Conservation (phyloP, 2,113 vertebrate genomes). For the Numida meleagris region DNA sequence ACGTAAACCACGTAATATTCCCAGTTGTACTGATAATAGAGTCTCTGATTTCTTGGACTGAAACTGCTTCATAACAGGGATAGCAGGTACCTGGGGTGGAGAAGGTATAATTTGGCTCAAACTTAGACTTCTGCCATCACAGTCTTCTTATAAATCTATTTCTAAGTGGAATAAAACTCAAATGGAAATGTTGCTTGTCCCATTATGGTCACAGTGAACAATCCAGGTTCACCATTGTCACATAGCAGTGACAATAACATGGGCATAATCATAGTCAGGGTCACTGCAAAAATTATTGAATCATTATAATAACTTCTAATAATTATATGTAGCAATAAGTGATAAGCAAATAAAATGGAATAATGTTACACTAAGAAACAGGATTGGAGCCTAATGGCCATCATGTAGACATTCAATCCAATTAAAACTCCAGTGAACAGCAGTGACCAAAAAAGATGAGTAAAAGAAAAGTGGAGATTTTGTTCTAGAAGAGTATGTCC, state of each 20-base stretch:
- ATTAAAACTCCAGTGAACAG: slow-evolving; percentile 1
- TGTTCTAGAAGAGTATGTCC: not conserved
- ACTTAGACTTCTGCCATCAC: not conserved
- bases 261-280: not conserved
- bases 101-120: not conserved
- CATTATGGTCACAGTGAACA: not conserved
- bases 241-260: not conserved
- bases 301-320: not conserved
- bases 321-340: not conserved
- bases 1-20: not conserved
- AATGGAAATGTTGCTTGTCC: not conserved
- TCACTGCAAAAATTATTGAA: not conserved
- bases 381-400: not conserved
- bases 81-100: not conserved
- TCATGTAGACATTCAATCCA: not conserved
- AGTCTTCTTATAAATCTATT: not conserved
- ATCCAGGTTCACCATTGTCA: too few species aligned
- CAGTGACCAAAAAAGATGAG: not conserved
- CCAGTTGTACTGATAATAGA: not conserved
- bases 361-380: slow-evolving; percentile 33
- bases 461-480: not conserved
- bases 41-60: not conserved
- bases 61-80: not conserved
- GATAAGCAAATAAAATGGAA: slow-evolving; percentile 24
- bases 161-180: not conserved